Evolutionary conservation across 2,113 vertebrate genomes (phyloP).

Genomic region (Ictidomys tridecemlineatus): DNA sequence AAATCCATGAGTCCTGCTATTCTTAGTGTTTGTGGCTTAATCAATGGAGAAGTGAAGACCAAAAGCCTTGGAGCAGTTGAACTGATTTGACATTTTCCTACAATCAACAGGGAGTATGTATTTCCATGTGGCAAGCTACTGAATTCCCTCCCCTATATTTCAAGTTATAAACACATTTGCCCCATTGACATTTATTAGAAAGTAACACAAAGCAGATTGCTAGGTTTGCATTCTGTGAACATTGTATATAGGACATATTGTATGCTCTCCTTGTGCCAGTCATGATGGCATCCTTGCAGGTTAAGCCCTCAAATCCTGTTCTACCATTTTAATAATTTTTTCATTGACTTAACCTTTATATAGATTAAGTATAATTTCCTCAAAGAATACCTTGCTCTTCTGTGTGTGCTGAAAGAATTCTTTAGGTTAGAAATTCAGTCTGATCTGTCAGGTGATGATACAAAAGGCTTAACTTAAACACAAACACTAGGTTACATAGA

Average conservation of each 20-base stretch:
- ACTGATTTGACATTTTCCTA: constrained; percentile 65
- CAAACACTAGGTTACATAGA: constrained; percentile 45
- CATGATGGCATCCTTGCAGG: constrained; percentile 51
- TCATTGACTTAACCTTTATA: constrained; percentile 39
- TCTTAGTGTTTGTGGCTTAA: not conserved
- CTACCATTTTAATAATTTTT: constrained; percentile 77
- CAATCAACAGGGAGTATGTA: constrained; percentile 28
- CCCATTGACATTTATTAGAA: constrained; percentile 72
- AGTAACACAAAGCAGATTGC: constrained; percentile 75
- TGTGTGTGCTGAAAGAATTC: constrained; percentile 56
- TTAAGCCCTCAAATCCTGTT: constrained; percentile 59
- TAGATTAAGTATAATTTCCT: constrained; percentile 69
- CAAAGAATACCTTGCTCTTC: constrained; percentile 49
- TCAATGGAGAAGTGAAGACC: constrained; percentile 20
- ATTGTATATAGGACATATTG: not conserved
- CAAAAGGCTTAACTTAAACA: constrained; percentile 70
- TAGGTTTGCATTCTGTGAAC: constrained; percentile 2
- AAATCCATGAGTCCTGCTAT: not conserved
- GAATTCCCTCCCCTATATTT: not conserved
- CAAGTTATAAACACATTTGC: constrained; percentile 55
- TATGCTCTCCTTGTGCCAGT: constrained; percentile 35
- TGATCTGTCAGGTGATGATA: constrained; percentile 68
- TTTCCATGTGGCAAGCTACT: constrained; percentile 74
- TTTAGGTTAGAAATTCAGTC: constrained; percentile 64
- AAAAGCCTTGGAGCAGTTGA: not conserved